Evolutionary conservation across 1,140 invertebrate genomes (phyloP), one percentile per base, ranked within the genome.

Genomic region (Zaprionus davidi): DNA sequence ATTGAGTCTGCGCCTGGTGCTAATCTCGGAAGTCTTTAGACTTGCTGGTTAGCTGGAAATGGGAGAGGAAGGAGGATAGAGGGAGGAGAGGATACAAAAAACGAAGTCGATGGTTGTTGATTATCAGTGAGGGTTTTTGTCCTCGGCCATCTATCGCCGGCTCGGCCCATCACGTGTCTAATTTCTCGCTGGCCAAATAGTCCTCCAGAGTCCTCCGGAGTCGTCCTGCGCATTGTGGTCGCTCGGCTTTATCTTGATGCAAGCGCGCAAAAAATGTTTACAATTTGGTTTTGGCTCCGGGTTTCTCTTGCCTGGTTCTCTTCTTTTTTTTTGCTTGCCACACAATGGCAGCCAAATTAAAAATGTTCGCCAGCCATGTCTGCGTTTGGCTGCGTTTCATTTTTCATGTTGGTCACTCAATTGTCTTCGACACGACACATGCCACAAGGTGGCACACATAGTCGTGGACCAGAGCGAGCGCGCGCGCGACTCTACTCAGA

Each of bases 321-420:
- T 51, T 28, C 31, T 34, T 11, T 31, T 49, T 34, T 55, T 67
- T 60, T 78, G 9, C 36, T 36, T 55, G 56, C 44, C 56, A 68
- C 78, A 88, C 81, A 90, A 86, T 79, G 79, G 63, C 59, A 70
- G 76, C 72, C 64, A 86, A 86, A 90, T 90, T 90, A 90, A 88
- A 85, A 90, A 85, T 77, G 71, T 68, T 75, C 74, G 69, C 64
- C 76, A 68, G 59, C 80, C 22, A 46, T 49, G 22, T 41, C 70
- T 41, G 38, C 28, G 38, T 58, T 63, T 71, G 66, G 57, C 62
- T 44, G 53, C 66, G 81, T 76, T 90, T 90, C 86, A 85, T 90
- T 90, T 82, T 85, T 90, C 86, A 90, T 84, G 71, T 82, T 90
- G 85, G 85, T 82, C 85, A 90, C 85, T 90, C 85, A 90, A 90